phyloP scores from a whole-genome alignment of 2,888 invertebrate species.

The Agrochola circellaris region DNA sequence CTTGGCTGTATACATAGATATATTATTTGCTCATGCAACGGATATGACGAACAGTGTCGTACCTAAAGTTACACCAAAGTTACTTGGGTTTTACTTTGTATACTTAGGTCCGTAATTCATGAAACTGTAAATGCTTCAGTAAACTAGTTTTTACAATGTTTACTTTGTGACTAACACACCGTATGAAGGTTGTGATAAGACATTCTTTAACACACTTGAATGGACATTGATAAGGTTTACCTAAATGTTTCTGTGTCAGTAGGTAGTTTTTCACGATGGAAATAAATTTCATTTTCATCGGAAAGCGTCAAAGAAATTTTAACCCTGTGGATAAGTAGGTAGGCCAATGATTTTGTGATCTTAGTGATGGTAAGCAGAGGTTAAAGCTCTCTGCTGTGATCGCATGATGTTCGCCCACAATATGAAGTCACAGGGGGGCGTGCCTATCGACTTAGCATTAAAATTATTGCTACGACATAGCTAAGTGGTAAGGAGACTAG shows the following conservation, averaged over 20 bases:
- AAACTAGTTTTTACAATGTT: conserved; percentile 45
- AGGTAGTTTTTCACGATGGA: neutral
- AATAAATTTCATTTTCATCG: neutral
- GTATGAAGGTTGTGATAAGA: conserved; percentile 55
- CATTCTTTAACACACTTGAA: conserved; percentile 23
- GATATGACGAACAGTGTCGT: conserved; percentile 26
- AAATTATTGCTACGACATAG: neutral
- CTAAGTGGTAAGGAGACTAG: neutral
- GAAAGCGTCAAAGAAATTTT: neutral
- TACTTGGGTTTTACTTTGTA: neutral
- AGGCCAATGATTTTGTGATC: neutral
- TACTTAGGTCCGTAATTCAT: conserved; percentile 20
- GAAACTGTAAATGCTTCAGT: conserved; percentile 32
- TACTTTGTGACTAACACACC: conserved; percentile 42
- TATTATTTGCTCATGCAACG: neutral
- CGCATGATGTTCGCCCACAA: neutral
- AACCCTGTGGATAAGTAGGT: too few relatives aligned
- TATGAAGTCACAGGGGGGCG: conserved; percentile 26
- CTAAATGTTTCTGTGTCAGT: conserved; percentile 15
- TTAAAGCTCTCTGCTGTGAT: neutral
- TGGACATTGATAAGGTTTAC: conserved; percentile 15
- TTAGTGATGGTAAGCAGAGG: conserved; percentile 12
- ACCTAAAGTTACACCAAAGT: neutral
- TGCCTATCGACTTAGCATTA: neutral
- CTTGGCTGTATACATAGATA: neutral